Conservation (phyloP, 2,113 vertebrate species). For the Neolamprologus tretocephalus region DNA sequence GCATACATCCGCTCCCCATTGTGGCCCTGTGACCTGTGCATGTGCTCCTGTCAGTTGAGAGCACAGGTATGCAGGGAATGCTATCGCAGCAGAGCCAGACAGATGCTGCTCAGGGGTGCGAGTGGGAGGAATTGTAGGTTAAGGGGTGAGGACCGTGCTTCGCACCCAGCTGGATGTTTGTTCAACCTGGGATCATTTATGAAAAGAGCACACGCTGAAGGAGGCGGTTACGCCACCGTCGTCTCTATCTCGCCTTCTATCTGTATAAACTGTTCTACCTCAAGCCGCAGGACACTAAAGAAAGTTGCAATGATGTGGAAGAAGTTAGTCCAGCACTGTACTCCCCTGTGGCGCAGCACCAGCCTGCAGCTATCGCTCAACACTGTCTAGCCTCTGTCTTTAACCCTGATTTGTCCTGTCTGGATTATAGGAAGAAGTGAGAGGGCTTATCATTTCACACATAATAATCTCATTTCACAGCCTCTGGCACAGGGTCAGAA, state of each 20-base stretch:
- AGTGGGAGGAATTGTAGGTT: neutral
- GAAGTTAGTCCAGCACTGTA: neutral
- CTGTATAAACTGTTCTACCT: neutral
- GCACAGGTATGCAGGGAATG: slow-evolving; percentile 56
- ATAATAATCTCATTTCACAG: slow-evolving; percentile 61
- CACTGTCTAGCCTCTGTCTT: slow-evolving; percentile 1
- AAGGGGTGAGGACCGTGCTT: slow-evolving; percentile 25
- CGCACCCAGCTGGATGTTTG: slow-evolving; percentile 31
- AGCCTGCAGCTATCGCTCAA: slow-evolving; percentile 18
- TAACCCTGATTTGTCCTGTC: slow-evolving; percentile 41
- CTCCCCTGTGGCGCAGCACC: neutral
- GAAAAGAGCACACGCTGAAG: neutral
- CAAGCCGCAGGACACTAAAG: neutral
- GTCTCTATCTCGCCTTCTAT: neutral
- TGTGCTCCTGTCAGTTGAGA: slow-evolving; percentile 38
- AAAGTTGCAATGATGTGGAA: slow-evolving; percentile 2
- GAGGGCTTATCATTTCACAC: slow-evolving; percentile 53
- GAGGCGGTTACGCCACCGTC: neutral
- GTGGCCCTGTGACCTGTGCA: slow-evolving; percentile 33
- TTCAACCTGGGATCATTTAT: slow-evolving; percentile 43
- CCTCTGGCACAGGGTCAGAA: slow-evolving; percentile 35
- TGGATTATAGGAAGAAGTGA: slow-evolving; percentile 6
- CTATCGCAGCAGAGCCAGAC: neutral
- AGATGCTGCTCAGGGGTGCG: neutral
- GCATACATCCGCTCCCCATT: slow-evolving; percentile 28